Percentiles rank a stretch among this genome's conserved stretches.
Conservation (phyloP, 2,888 invertebrate species). For the Macrosiphum euphorbiae region DNA sequence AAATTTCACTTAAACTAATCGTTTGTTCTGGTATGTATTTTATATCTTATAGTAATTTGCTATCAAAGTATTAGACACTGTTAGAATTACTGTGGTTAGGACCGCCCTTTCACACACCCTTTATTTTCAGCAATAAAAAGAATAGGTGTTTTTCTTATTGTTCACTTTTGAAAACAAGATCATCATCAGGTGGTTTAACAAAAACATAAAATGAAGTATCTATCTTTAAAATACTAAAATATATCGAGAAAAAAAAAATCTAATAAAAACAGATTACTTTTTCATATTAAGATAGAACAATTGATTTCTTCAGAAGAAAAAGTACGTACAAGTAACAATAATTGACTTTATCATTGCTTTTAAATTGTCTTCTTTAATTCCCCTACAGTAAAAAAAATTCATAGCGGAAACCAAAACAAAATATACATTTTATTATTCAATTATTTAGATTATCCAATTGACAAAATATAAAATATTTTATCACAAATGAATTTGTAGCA, state of each 20-base stretch:
- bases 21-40: background rate
- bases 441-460: background rate
- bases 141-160: conserved; percentile 52
- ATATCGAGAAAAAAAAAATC: background rate
- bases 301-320: background rate
- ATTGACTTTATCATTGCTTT: background rate
- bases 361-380: background rate
- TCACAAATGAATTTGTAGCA: background rate
- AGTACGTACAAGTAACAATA: background rate
- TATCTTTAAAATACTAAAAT: conserved; percentile 1
- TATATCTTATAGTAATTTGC: background rate
- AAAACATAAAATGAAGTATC: conserved; percentile 23
- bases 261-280: background rate
- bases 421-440: background rate
- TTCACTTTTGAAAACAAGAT: conserved; percentile 39
- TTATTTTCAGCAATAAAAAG: conserved; percentile 51
- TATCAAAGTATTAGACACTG: conserved; percentile 22
- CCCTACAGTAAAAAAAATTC: background rate
- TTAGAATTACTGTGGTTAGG: conserved; percentile 11
- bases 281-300: background rate
- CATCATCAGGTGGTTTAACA: conserved; percentile 53
- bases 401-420: background rate
- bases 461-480: background rate
- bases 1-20: conserved; percentile 24
- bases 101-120: conserved; percentile 27